A percentile compares a stretch with the other conserved stretches of the same genome.
phyloP scores from a whole-genome alignment of 37 sponge, comb jelly and placozoan species.

The Dysidea cf. avara region DNA sequence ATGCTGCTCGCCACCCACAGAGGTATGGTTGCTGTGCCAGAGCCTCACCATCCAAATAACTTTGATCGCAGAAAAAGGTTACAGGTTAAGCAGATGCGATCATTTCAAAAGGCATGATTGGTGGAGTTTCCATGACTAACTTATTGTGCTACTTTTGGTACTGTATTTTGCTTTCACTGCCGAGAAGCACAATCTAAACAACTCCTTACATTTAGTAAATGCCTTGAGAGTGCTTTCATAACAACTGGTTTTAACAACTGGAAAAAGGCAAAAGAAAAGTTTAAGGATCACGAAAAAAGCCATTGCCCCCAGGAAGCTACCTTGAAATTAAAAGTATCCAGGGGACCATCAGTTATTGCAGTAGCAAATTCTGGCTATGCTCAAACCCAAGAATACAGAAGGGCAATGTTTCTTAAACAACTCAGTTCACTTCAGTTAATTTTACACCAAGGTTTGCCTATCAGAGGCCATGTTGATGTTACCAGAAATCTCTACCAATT shows the following conservation, averaged over 20 bases:
- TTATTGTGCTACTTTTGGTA: constrained; percentile 3
- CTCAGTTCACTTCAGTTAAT: constrained; percentile 23
- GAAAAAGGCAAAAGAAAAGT: constrained; percentile 45
- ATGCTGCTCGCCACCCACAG: too few relatives aligned
- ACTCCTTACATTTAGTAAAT: constrained; percentile 16
- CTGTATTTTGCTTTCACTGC: constrained; percentile 48
- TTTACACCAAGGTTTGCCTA: constrained; percentile 17
- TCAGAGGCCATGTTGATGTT: constrained; percentile 40
- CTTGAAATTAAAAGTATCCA: constrained; percentile 4
- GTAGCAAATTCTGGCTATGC: constrained; percentile 1
- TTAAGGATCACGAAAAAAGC: constrained; percentile 14
- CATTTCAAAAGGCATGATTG: too few relatives aligned
- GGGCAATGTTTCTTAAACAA: constrained; percentile 23
- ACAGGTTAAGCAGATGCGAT: too few relatives aligned
- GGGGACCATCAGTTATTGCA: neutral
- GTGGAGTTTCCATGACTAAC: constrained; percentile 32
- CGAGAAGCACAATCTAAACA: neutral
- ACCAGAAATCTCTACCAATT: constrained; percentile 34
- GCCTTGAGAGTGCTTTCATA: constrained; percentile 18
- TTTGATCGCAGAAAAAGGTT: too few relatives aligned
- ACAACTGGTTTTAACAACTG: constrained; percentile 49
- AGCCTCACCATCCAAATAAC: too few relatives aligned
- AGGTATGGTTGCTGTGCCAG: too few relatives aligned
- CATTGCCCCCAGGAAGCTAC: constrained; percentile 14
- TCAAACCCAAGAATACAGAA: constrained; percentile 10